phyloP scores from a whole-genome alignment of 2,888 invertebrate genomes.

The Polylopha cassiicola region DNA sequence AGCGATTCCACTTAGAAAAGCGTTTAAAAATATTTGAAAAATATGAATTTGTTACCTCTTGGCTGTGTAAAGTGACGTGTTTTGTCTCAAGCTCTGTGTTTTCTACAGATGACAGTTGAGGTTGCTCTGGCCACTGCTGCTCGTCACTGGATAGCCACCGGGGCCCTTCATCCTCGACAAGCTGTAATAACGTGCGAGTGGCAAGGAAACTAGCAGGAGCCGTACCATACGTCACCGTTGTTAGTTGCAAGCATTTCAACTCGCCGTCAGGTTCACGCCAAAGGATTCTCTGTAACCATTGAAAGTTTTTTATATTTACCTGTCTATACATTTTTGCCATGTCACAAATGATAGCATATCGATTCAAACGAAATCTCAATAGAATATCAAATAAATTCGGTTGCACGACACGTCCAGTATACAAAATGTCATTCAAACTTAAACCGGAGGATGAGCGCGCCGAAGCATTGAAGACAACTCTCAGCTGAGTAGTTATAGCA shows the following conservation, averaged over 20 bases:
- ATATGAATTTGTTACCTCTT: neutral
- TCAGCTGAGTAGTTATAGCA: slow-evolving; percentile 1
- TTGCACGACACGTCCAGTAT: neutral
- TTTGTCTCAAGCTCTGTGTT: neutral
- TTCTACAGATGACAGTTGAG: neutral
- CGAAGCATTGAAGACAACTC: neutral
- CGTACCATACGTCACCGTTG: slow-evolving; percentile 25
- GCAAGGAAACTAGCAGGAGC: slow-evolving; percentile 24
- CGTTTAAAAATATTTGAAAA: neutral
- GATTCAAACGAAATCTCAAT: neutral
- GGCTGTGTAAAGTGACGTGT: neutral
- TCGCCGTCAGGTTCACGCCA: slow-evolving; percentile 22
- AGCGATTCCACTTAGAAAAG: neutral
- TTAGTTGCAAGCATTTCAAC: slow-evolving; percentile 18
- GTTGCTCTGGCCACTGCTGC: neutral
- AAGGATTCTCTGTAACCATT: slow-evolving; percentile 27
- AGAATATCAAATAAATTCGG: neutral
- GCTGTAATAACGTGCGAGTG: slow-evolving; percentile 18
- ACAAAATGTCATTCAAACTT: slow-evolving; percentile 1
- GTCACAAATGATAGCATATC: slow-evolving; percentile 6
- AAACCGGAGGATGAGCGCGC: neutral
- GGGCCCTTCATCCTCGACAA: slow-evolving; percentile 22
- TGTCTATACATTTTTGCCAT: slow-evolving; percentile 28
- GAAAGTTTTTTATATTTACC: slow-evolving; percentile 9
- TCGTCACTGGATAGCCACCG: neutral